phyloP scores from a whole-genome alignment of 2,797 vertebrate species.

The Anguilla obscura region DNA sequence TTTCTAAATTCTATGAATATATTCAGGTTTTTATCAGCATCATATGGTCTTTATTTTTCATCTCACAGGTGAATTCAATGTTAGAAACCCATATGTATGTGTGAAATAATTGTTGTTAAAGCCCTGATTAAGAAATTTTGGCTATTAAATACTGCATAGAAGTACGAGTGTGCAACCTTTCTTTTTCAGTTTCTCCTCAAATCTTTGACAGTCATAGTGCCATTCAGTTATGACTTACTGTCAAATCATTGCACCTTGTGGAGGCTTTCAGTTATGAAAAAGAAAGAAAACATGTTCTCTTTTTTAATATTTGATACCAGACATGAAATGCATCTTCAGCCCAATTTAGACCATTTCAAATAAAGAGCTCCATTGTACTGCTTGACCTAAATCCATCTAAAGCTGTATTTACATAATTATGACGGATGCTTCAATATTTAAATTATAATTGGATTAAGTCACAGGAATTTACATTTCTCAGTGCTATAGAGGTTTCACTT shows the following conservation, averaged over 20 bases:
- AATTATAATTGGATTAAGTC: slow-evolving; percentile 3
- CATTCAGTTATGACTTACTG: not conserved
- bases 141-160: too few species aligned
- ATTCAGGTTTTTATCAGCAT: not conserved
- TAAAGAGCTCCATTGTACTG: not conserved
- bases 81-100: too few species aligned
- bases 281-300: not conserved
- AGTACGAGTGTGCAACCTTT: too few species aligned
- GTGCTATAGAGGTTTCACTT: not conserved
- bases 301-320: slow-evolving; percentile 8
- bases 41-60: not conserved
- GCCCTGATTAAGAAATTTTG: too few species aligned
- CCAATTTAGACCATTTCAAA: not conserved
- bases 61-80: too few species aligned
- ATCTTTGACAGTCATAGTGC: not conserved
- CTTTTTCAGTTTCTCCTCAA: too few species aligned
- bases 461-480: not conserved
- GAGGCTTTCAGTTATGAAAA: not conserved
- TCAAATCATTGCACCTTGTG: not conserved
- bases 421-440: not conserved
- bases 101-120: too few species aligned
- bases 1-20: too few species aligned
- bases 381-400: not conserved
- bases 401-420: slow-evolving; percentile 1
- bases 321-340: not conserved